Evolutionary conservation across 2,888 invertebrate genomes (phyloP).

Genomic region (Slavum lentiscoides): DNA sequence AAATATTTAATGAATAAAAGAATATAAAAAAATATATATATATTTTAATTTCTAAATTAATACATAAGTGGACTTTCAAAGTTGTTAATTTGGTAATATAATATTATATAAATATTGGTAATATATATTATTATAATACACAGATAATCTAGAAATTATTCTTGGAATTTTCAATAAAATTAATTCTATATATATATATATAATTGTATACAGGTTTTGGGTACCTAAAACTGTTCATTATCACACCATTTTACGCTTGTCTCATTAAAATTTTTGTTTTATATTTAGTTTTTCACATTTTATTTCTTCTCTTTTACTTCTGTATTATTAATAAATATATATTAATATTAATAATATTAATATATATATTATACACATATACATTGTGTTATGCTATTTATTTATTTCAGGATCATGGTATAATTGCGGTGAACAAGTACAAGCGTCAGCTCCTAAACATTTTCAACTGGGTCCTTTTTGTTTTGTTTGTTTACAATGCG

Average conservation of each 20-base stretch:
- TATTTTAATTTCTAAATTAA: neutral
- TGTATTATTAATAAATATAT: neutral
- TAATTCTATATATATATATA: neutral
- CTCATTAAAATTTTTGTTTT: neutral
- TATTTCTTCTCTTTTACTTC: neutral
- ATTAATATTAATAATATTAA: neutral
- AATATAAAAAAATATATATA: neutral
- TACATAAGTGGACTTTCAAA: neutral
- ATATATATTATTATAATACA: neutral
- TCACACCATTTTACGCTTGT: conserved; percentile 19
- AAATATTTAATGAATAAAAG: neutral
- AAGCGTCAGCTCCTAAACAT: conserved; percentile 22
- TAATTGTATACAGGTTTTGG: conserved; percentile 11
- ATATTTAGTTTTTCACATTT: neutral
- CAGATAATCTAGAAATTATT: neutral
- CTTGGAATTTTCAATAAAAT: neutral
- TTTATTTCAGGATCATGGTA: conserved; percentile 35
- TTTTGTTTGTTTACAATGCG: conserved; percentile 58
- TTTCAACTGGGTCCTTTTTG: conserved; percentile 40
- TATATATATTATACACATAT: neutral
- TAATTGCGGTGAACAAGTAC: conserved; percentile 12
- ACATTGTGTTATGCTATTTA: conserved; percentile 5
- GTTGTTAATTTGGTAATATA: too few species aligned
- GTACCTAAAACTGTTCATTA: neutral
- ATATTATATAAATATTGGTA: too few species aligned